These are phyloP conservation scores for Hipposideros armiger DNA, from an alignment of 2,113 vertebrate species.

Conservation along the genomic window DNA sequence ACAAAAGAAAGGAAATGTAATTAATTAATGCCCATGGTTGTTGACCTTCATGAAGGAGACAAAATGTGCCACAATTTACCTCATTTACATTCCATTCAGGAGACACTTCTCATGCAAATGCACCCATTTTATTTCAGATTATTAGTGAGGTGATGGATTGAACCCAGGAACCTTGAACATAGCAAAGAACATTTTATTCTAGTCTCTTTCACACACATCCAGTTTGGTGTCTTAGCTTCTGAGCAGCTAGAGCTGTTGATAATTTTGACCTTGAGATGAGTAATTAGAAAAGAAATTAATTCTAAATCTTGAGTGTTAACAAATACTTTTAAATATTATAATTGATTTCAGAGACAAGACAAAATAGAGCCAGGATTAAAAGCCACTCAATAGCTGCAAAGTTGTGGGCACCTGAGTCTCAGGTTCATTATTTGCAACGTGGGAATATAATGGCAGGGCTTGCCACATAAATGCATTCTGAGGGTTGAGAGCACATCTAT, in stretches of 20 bases:
- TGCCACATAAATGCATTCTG: background rate
- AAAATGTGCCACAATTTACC: background rate
- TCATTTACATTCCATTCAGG: slow-evolving; percentile 29
- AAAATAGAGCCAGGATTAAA: slow-evolving; percentile 45
- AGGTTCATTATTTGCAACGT: background rate
- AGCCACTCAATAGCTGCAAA: background rate
- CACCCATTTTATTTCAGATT: slow-evolving; percentile 1
- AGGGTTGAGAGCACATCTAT: background rate
- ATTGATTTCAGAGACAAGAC: background rate
- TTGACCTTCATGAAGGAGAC: slow-evolving; percentile 16
- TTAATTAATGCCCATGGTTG: slow-evolving; percentile 27
- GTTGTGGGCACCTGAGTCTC: background rate
- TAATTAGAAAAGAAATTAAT: slow-evolving; percentile 60
- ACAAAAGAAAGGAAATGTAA: slow-evolving; percentile 60
- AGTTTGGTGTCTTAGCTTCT: background rate
- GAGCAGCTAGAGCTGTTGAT: background rate
- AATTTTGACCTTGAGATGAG: slow-evolving; percentile 40
- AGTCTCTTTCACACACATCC: background rate
- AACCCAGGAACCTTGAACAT: slow-evolving; percentile 16
- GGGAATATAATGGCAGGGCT: background rate
- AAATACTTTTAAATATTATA: slow-evolving; percentile 38
- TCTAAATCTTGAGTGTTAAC: slow-evolving; percentile 53
- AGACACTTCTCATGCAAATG: slow-evolving; percentile 31
- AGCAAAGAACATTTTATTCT: background rate
- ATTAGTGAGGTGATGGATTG: background rate